Evolutionary conservation across 2,888 invertebrate species (phyloP), one percentile per base, ranked within the genome.

Genomic region (Cheilosia urbana): DNA sequence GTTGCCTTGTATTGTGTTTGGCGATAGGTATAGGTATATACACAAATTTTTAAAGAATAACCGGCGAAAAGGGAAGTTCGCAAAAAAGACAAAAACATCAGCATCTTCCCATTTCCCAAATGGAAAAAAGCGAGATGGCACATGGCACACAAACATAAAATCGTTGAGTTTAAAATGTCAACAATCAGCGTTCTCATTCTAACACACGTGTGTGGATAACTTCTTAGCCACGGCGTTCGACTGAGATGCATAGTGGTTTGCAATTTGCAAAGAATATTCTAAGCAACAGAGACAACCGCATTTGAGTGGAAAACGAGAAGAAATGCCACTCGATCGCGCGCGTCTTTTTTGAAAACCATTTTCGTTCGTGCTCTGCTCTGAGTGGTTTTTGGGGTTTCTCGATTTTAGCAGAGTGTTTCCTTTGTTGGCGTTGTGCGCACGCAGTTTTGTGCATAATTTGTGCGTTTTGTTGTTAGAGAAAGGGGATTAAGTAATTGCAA

Each of bases 381-480:
- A 84, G 84, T 84, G 79, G 4, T 66, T 68, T 75, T 63, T 21
- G 17, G 49, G 2, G 21, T 49, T 49, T 51, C 51, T 21, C 49
- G 24, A 49, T 49, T 49, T 49, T 49, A 49, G 37, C 79, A 79
- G 83, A 83, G 72, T 83, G 73, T 27, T 83, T 83, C 53, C 81
- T 85, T 85, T 85, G 85, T 85, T 85, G 85, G 76, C 57, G 72
- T 81, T 62, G 81, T 85, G 76, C 84, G 85, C 85, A 85, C 85
- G 85, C 85, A 81, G 85, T 81, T 80, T 80, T 63, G 42, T 76
- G 42, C 37, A 37, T 76, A 21, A 49, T 58, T 84, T 68, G 45
- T 72, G 34, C 65, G 45, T 65, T 47, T 19, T 69, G 9, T 27
- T 24, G n/a, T 37, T 5, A 24, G 1, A 4, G 13, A 51, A 13